phyloP scores from a whole-genome alignment of 2,888 invertebrate genomes.

The Vanessa cardui region DNA sequence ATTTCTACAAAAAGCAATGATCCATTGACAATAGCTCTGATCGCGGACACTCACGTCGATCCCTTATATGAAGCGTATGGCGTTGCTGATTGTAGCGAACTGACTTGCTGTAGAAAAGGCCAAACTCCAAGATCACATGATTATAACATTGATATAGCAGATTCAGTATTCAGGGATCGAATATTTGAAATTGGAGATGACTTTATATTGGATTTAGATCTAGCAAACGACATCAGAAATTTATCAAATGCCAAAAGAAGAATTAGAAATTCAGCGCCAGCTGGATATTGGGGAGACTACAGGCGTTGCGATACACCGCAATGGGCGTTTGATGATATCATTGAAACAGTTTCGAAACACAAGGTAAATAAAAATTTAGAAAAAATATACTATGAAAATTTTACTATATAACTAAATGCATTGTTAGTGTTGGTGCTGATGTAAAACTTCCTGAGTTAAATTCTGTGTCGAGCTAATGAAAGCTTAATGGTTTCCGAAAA shows the following conservation, averaged over 20 bases:
- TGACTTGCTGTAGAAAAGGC: conserved; percentile 88
- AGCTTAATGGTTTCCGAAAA: too few relatives aligned
- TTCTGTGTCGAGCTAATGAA: too few relatives aligned
- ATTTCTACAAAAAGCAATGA: conserved; percentile 40
- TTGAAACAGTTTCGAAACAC: conserved; percentile 84
- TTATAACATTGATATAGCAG: conserved; percentile 50
- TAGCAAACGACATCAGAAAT: conserved; percentile 48
- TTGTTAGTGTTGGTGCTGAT: too few relatives aligned
- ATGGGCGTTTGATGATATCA: conserved; percentile 85
- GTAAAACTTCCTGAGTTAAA: too few relatives aligned
- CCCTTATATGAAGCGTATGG: conserved; percentile 86
- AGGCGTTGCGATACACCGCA: conserved; percentile 89
- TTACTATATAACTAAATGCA: too few relatives aligned
- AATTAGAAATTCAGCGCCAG: conserved; percentile 59
- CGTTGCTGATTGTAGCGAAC: conserved; percentile 87
- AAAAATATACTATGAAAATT: too few relatives aligned
- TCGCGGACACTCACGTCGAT: conserved; percentile 92
- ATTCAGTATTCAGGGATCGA: conserved; percentile 52
- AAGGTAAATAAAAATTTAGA: conserved; percentile 56
- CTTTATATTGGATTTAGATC: conserved; percentile 54
- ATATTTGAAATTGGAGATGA: conserved; percentile 51
- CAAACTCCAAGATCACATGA: conserved; percentile 68
- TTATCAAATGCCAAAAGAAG: neutral
- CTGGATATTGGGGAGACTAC: conserved; percentile 93
- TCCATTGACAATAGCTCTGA: conserved; percentile 82